phyloP scores from a whole-genome alignment of 2,797 vertebrate genomes.

The Adrianichthys oophorus region DNA sequence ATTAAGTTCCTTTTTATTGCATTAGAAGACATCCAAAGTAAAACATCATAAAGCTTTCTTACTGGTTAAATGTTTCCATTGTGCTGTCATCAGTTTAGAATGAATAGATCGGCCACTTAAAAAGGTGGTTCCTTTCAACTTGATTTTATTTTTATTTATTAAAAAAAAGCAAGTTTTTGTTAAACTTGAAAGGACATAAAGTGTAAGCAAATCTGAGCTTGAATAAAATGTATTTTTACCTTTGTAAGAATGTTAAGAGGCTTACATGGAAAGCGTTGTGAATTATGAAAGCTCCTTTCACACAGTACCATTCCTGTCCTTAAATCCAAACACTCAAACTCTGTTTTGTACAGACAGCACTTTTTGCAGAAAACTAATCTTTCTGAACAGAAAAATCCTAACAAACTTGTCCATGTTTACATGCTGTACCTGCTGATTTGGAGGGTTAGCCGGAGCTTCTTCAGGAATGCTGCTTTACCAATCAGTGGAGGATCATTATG shows the following conservation, averaged over 20 bases:
- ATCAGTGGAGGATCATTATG: conserved; percentile 38
- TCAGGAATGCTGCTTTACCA: conserved; percentile 70
- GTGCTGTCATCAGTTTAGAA: too few species aligned
- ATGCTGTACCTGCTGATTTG: conserved; percentile 72
- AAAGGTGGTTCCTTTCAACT: too few species aligned
- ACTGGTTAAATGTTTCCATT: too few species aligned
- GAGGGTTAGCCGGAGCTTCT: conserved; percentile 62
- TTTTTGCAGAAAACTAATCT: conserved; percentile 37
- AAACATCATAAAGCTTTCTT: too few species aligned
- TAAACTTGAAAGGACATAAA: too few species aligned
- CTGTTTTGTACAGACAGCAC: conserved; percentile 38
- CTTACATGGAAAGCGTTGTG: conserved; percentile 12
- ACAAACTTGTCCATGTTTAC: conserved; percentile 38
- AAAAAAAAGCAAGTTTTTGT: too few species aligned
- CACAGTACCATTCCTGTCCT: conserved; percentile 52
- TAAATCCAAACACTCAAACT: conserved; percentile 47
- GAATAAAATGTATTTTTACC: conserved; percentile 9
- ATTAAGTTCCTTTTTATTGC: too few species aligned
- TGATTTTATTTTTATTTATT: too few species aligned
- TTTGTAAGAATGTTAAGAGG: conserved; percentile 6
- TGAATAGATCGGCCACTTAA: too few species aligned
- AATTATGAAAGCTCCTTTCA: conserved; percentile 63
- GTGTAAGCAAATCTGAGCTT: background rate
- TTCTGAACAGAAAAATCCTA: conserved; percentile 4
- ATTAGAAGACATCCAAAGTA: too few species aligned